Base-by-base conservation (phyloP, 92 coral and sea anemone species). In the Bergia puertoricense region DNA sequence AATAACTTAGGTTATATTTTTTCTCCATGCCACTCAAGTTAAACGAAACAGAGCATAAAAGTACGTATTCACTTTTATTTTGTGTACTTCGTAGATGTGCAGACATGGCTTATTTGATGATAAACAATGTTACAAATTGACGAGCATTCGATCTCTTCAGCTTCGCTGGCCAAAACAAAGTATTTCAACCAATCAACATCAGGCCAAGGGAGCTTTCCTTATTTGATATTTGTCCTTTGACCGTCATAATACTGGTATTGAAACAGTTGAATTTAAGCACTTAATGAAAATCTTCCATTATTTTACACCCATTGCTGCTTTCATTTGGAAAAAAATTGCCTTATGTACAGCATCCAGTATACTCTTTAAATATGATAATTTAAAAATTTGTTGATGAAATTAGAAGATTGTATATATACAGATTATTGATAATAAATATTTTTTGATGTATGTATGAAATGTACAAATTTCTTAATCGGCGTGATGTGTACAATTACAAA, bases 121-220 rank as follows among this genome's bases (percentile, higher is more conserved):
- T 54, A 54, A 54, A 54, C 14, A 54, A 11, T 54, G 18, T 15
- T 10, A 54, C 14, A 54, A 10, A 8, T 54, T 54, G 9, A 54
- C 14, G 59, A 54, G 16, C 10, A 54, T 54, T 54, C 16, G 18
- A 54, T 54, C 59, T 54, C 16, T 51, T 54, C 9, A 11, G 59
- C 68, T 79, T 48, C 13, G 18, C 83, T 79, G 68, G 6, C 22
- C 0, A 30, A 66, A 30, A 50, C 16, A 36, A 78, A 13, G 22
- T 79, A 68, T 79, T 79, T 79, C 65, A 51, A n/a, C 83, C 83
- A 79, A 79, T 79, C 43, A 30, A 18, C 83, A 79, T 79, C 83
- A 23, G 37, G 83, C 50, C 40, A 79, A 43, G 30, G 46, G 83
- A 54, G 68, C 83, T 48, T 48, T 15, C 67, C 37, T 79, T 11